A percentile compares a stretch with the other conserved stretches of the same genome.
Evolutionary conservation across 2,797 vertebrate species (phyloP).

Genomic region (Cossypha dichroa): DNA sequence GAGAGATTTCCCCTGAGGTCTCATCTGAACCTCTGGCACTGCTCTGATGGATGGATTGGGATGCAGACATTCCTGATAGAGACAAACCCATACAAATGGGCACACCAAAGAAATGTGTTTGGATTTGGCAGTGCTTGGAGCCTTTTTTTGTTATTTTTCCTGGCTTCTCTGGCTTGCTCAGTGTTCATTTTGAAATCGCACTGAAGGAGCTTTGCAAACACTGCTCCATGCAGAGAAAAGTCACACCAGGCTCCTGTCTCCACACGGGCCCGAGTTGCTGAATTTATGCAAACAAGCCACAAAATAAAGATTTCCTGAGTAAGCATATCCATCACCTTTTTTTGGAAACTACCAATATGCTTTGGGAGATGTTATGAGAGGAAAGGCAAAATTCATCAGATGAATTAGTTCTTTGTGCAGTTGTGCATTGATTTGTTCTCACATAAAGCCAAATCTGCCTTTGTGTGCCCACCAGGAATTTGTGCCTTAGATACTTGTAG

Average conservation of each 20-base stretch:
- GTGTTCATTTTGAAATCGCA: not conserved
- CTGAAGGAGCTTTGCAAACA: not conserved
- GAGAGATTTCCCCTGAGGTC: not conserved
- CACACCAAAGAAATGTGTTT: not conserved
- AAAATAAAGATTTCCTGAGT: not conserved
- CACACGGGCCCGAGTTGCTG: not conserved
- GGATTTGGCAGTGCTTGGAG: not conserved
- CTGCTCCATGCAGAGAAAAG: not conserved
- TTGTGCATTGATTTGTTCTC: not conserved
- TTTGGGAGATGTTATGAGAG: not conserved
- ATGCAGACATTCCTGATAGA: not conserved
- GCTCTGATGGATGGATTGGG: rapidly evolving
- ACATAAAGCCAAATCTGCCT: not conserved
- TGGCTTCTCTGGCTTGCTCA: not conserved
- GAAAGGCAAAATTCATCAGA: slow-evolving; percentile 24
- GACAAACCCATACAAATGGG: not conserved
- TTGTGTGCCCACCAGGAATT: slow-evolving; percentile 3
- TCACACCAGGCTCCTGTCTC: not conserved
- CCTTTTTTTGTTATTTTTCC: not conserved
- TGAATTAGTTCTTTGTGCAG: not conserved
- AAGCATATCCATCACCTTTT: slow-evolving; percentile 1
- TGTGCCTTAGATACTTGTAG: not conserved
- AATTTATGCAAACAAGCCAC: slow-evolving; percentile 13
- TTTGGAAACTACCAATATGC: slow-evolving; percentile 2
- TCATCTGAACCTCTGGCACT: not conserved